Base-by-base conservation (phyloP, 2,797 vertebrate species). In the Centropyge bicolor region DNA sequence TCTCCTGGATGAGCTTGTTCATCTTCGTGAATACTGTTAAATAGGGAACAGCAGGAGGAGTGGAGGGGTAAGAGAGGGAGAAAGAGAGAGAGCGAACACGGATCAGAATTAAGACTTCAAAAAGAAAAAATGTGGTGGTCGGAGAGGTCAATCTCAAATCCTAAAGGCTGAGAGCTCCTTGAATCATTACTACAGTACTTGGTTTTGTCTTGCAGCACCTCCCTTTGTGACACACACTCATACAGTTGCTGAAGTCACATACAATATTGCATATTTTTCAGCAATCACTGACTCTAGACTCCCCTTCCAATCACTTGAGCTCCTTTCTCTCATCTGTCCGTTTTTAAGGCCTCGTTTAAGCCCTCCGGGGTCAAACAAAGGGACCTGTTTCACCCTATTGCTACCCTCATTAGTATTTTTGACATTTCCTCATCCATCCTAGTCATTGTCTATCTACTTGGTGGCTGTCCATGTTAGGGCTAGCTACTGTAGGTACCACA, bases 1-100 rank as follows among this genome's bases (percentile, higher is more conserved):
- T 92, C 90, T 94, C 92, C 93, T 92, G 92, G 92, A 94, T 93
- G 92, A 95, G 90, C 91, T 94, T 93, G 89, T 93, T 93, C 92
- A 87, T 95, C 89, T 90, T 91, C 91, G 92, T 94, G 93, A 95
- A 96, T 95, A 96, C 95, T 95, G 95, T 94, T 95, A 93, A 93
- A 92, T 91, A 88, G 93, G 91, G 92, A 88, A 93, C 82, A 87
- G 88, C 86, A 81, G 81, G 85, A 74, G 84, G 74, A 36, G 85
- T 14, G 46, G 43, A 55, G 54, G 63, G 70, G 46, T 82, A 65
- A 81, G 73, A 81, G 77, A 89, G 94, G 90, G 93, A 82, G 64
- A 76, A 27, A 86, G 76, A 91, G 68, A 91, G 76, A 91, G 86
- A 74, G 89, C 51, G 40, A 89, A 93, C 76, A 91, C 80, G 61